Base-by-base conservation (phyloP, 2,113 vertebrate genomes). In the Aramus guarauna region DNA sequence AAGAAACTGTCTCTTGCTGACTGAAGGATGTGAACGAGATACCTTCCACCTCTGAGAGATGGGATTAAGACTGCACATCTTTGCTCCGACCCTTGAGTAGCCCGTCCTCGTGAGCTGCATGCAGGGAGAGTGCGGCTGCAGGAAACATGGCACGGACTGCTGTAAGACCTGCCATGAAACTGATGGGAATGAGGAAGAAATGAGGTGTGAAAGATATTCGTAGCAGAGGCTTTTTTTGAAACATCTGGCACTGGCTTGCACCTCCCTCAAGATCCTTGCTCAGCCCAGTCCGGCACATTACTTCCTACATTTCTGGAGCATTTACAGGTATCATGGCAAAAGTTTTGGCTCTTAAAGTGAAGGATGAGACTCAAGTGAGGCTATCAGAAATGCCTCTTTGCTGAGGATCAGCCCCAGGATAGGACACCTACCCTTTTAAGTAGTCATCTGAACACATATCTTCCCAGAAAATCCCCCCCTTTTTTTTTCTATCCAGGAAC, bases 141-240 rank as follows among this genome's bases (percentile, higher is more conserved):
- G 63, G 34, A 86, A 88, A 41, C 71, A 45, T 23, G 64, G 45
- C 82, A 29, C 0, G 2, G 48, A 32, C 60, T 75, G 75, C 56
- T 37, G 1, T 21, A 48, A 89, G 60, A 84, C 17, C 72, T 72
- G 73, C 34, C 76, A 9, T 43, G 73, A 75, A 74, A 39, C 47
- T 68, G 56, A 47, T 71, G 53, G 79, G 53, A 80, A 88, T 60
- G 73, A 78, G 60, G 85, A 71, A 94, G 90, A 96, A 95, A 95
- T 64, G 92, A 93, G 72, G 60, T 88, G 85, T 84, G 63, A 78
- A 74, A 83, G 76, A 59, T 23, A 80, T 86, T 59, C 5, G 0
- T 27, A 43, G 47, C 1, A 6, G 72, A 80, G 55, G 43, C 10
- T 18, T 84, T 92, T 72, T 81, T 30, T 15, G 71, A 78, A 96